A percentile compares a stretch with the other conserved stretches of the same genome.
Evolutionary conservation across 2,113 vertebrate species (phyloP).

Genomic region (Scortum barcoo): DNA sequence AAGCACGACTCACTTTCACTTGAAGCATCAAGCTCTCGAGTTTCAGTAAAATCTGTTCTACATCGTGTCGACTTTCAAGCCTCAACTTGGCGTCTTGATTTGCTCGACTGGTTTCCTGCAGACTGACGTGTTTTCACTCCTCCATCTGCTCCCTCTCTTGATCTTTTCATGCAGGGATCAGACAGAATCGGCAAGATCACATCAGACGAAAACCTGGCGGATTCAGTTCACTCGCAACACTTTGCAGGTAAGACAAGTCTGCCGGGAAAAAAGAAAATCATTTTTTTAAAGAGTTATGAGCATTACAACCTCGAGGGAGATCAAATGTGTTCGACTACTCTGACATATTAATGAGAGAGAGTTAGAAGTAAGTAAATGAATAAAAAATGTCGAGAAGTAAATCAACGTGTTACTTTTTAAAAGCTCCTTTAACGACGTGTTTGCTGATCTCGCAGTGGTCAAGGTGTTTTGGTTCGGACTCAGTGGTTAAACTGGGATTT

Average conservation of each 20-base stretch:
- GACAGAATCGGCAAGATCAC: conserved; percentile 86
- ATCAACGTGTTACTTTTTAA: too few relatives aligned
- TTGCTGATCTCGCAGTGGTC: background rate
- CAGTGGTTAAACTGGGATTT: too few relatives aligned
- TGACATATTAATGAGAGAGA: background rate
- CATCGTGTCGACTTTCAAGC: background rate
- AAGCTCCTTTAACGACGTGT: background rate
- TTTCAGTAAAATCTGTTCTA: background rate
- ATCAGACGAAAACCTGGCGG: conserved; percentile 89
- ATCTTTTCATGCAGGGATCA: conserved; percentile 74
- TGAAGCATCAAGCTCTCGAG: background rate
- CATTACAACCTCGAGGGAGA: background rate
- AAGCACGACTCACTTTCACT: background rate
- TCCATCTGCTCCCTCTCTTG: background rate
- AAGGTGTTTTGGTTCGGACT: background rate
- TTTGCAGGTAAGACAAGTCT: conserved; percentile 87
- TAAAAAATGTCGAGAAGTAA: too few relatives aligned
- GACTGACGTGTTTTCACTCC: background rate
- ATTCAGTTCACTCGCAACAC: conserved; percentile 87
- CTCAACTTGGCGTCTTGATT: background rate
- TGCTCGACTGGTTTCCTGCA: background rate
- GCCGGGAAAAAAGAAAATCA: background rate
- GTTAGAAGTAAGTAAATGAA: background rate
- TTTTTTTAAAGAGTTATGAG: background rate
- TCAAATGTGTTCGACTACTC: background rate